A percentile compares a stretch with the other conserved stretches of the same genome.
Evolutionary conservation across 2,113 vertebrate genomes (phyloP).

Genomic region (Chloroceryle aenea): DNA sequence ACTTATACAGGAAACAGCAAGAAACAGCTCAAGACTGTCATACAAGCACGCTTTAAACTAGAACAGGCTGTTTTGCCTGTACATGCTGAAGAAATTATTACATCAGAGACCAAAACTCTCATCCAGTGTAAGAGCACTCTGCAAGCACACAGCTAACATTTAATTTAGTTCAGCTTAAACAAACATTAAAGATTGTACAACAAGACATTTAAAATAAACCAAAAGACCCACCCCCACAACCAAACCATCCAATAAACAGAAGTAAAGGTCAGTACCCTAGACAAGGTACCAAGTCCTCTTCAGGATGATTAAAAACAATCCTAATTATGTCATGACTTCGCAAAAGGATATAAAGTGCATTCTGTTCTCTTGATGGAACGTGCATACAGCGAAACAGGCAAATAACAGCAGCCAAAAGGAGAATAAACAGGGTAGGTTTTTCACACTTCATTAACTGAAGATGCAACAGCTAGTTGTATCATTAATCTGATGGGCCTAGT

Average conservation of each 20-base stretch:
- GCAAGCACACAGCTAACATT: background rate
- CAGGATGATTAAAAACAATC: background rate
- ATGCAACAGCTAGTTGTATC: background rate
- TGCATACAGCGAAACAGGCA: background rate
- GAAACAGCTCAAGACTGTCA: fast-evolving
- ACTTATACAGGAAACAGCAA: fast-evolving
- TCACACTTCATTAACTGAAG: background rate
- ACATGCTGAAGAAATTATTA: background rate
- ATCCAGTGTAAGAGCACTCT: background rate
- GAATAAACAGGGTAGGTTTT: background rate
- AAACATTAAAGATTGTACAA: background rate
- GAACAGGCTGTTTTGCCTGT: background rate
- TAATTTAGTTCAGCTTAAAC: background rate
- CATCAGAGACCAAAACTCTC: background rate
- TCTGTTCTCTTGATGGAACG: background rate
- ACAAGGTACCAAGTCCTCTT: background rate
- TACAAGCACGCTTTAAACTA: background rate
- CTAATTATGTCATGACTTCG: background rate
- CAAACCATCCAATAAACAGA: background rate
- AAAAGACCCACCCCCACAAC: background rate
- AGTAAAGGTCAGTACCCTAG: background rate
- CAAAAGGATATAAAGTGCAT: background rate
- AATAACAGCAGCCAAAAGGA: background rate
- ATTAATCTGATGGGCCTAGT: background rate
- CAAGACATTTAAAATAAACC: background rate